A percentile compares a stretch with the other conserved stretches of the same genome.
Conservation (phyloP, 1,140 invertebrate genomes). For the Drosophila grimshawi region DNA sequence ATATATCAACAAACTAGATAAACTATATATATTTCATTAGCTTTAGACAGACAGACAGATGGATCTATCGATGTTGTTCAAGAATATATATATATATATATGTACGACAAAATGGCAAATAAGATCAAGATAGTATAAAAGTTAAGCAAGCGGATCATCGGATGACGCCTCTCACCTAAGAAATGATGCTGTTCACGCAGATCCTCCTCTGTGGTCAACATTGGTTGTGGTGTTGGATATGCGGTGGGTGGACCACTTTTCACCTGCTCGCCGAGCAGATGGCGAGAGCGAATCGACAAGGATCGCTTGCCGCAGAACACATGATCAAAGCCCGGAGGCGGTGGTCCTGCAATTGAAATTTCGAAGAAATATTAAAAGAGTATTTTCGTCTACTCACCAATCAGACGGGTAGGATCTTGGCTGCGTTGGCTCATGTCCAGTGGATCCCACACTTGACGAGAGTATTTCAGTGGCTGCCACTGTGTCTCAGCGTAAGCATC, state of each 20-base stretch:
- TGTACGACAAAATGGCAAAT: too few relatives aligned
- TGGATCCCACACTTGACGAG: conserved; percentile 33
- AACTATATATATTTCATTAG: too few relatives aligned
- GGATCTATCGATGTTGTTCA: too few relatives aligned
- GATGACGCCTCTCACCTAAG: conserved; percentile 15
- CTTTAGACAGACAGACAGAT: too few relatives aligned
- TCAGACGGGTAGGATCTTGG: conserved; percentile 23
- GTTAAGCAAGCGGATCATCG: not conserved
- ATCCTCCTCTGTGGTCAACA: not conserved
- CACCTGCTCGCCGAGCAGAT: conserved; percentile 36
- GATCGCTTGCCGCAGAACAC: conserved; percentile 2
- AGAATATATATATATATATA: too few relatives aligned
- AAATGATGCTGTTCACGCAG: conserved; percentile 40
- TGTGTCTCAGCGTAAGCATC: not conserved
- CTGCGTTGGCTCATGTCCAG: not conserved
- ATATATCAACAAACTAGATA: not conserved
- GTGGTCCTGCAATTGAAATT: not conserved
- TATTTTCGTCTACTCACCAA: conserved; percentile 20
- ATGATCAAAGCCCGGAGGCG: conserved; percentile 42
- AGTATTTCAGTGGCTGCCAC: conserved; percentile 25
- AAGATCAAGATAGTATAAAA: too few relatives aligned
- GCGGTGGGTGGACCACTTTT: not conserved
- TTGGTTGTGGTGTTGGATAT: conserved; percentile 7
- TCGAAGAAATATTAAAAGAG: not conserved
- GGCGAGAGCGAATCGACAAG: conserved; percentile 23